Percentiles rank a stretch among this genome's conserved stretches.
phyloP scores from a whole-genome alignment of 2,113 vertebrate genomes.

The Hiodon alosoides region DNA sequence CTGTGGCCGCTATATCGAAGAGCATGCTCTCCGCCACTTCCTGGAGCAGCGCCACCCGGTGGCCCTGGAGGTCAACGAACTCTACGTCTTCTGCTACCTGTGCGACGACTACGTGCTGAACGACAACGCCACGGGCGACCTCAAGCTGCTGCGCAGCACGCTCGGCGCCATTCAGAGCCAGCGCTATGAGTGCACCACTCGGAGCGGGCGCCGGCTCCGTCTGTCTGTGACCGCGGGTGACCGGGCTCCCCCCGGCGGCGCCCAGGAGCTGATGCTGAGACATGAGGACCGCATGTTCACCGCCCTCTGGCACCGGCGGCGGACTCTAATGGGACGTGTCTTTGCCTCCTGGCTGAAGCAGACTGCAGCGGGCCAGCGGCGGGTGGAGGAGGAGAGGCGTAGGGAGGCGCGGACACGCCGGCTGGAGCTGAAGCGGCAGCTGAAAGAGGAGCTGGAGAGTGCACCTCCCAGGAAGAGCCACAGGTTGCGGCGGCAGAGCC shows the following conservation, averaged over 20 bases:
- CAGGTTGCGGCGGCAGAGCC: conserved; percentile 65
- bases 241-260: conserved; percentile 49
- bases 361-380: conserved; percentile 68
- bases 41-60: conserved; percentile 79
- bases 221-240: conserved; percentile 54
- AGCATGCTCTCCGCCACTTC: conserved; percentile 88
- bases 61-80: conserved; percentile 81
- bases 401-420: conserved; percentile 64
- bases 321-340: conserved; percentile 74
- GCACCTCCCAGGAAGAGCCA: conserved; percentile 78
- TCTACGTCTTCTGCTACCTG: conserved; percentile 88
- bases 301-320: conserved; percentile 83
- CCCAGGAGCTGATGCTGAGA: conserved; percentile 68
- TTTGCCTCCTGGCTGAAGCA: conserved; percentile 80
- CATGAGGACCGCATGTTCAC: conserved; percentile 80
- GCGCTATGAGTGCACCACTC: conserved; percentile 76
- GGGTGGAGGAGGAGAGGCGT: conserved; percentile 67
- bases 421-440: conserved; percentile 65
- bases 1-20: conserved; percentile 84
- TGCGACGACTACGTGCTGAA: conserved; percentile 93
- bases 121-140: conserved; percentile 80
- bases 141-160: conserved; percentile 78
- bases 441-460: conserved; percentile 72
- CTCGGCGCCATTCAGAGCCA: conserved; percentile 85
- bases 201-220: conserved; percentile 72